A percentile compares a stretch with the other conserved stretches of the same genome.
phyloP scores from a whole-genome alignment of 2,113 vertebrate genomes.

The Zosterops japonicus region DNA sequence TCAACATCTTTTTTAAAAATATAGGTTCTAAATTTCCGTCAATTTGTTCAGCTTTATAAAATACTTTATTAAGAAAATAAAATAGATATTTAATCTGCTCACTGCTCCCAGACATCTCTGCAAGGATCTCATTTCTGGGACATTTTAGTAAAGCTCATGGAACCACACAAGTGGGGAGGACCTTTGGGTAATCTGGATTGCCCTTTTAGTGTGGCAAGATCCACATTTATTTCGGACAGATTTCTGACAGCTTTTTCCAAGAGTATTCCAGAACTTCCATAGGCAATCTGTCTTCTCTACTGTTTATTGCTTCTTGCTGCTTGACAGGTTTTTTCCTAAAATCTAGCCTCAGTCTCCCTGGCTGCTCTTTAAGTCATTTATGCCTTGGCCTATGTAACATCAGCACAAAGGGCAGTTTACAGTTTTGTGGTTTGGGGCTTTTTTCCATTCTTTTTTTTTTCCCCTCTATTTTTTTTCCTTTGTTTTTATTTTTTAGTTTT shows the following conservation, averaged over 20 bases:
- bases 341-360: background rate
- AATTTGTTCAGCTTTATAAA: background rate
- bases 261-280: slow-evolving; percentile 8
- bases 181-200: background rate
- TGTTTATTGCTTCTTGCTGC: background rate
- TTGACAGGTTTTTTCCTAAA: background rate
- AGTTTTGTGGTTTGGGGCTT: background rate
- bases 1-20: background rate
- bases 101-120: accelerated
- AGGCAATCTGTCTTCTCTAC: background rate
- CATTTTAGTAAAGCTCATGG: background rate
- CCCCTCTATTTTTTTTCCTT: accelerated
- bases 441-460: too few species aligned
- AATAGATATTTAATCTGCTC: background rate
- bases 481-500: background rate
- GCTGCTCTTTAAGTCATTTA: background rate
- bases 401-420: background rate
- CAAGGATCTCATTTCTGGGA: background rate
- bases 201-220: background rate
- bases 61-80: background rate
- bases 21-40: background rate
- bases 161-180: background rate
- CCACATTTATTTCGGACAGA: background rate
- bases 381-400: background rate
- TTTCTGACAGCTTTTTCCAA: slow-evolving; percentile 17